Percentiles rank a stretch among this genome's conserved stretches.
These are phyloP conservation scores for Hypolimnas misippus DNA, from an alignment of 2,888 invertebrate species.

Conservation along the genomic window DNA sequence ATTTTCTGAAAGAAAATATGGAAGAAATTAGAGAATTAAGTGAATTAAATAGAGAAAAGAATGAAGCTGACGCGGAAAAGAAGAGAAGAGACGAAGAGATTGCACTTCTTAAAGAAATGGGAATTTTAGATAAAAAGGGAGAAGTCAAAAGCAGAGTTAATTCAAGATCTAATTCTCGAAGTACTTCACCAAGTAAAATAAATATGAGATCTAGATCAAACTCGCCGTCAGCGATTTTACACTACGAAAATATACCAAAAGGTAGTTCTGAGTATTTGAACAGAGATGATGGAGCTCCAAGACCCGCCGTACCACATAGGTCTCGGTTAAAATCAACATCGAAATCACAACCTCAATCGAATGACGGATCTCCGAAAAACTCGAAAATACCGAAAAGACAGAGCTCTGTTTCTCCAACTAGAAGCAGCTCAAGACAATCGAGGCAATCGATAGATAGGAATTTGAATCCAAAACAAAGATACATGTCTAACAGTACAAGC, in stretches of 20 bases:
- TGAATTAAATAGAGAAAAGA: slow-evolving; percentile 77
- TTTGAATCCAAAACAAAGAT: slow-evolving; percentile 66
- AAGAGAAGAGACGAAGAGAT: slow-evolving; percentile 75
- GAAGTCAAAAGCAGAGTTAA: slow-evolving; percentile 57
- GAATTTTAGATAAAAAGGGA: slow-evolving; percentile 66
- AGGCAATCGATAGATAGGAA: slow-evolving; percentile 59
- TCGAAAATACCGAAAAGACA: slow-evolving; percentile 80
- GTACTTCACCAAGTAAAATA: slow-evolving; percentile 71
- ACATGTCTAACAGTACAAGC: slow-evolving; percentile 78
- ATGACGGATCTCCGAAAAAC: slow-evolving; percentile 76
- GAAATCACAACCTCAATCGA: slow-evolving; percentile 76
- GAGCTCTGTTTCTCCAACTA: slow-evolving; percentile 72
- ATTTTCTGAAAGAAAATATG: slow-evolving; percentile 78
- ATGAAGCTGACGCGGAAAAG: slow-evolving; percentile 74
- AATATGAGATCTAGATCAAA: slow-evolving; percentile 73
- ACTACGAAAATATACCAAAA: slow-evolving; percentile 59
- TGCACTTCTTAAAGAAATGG: slow-evolving; percentile 77
- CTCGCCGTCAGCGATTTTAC: slow-evolving; percentile 71
- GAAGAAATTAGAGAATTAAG: slow-evolving; percentile 77
- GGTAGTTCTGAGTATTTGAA: slow-evolving; percentile 61
- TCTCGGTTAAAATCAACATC: slow-evolving; percentile 69
- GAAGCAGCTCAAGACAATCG: slow-evolving; percentile 57
- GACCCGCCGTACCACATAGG: slow-evolving; percentile 61
- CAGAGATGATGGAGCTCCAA: slow-evolving; percentile 55
- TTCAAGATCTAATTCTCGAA: slow-evolving; percentile 65